Evolutionary conservation across 2,113 vertebrate genomes (phyloP).

Genomic region (Ploceus nigricollis): DNA sequence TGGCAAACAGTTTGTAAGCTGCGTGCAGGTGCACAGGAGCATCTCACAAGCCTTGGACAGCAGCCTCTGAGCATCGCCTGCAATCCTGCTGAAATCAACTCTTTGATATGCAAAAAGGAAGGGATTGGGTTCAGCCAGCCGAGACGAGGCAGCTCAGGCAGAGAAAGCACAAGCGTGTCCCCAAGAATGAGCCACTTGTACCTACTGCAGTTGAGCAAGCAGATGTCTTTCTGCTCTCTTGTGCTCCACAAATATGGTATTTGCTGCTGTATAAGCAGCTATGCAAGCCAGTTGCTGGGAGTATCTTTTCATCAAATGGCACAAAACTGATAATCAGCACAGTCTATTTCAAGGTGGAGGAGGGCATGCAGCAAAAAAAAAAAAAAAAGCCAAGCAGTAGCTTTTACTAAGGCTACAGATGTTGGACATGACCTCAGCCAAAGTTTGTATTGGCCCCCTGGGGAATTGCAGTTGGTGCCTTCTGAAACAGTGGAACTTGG

Average conservation of each 20-base stretch:
- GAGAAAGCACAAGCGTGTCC: not conserved
- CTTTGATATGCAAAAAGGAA: constrained; percentile 28
- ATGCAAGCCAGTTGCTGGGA: not conserved
- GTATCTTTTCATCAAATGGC: not conserved
- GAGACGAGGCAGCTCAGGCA: not conserved
- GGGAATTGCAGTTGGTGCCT: not conserved
- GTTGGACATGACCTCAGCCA: not conserved
- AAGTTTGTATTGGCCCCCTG: not conserved
- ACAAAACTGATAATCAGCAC: not conserved
- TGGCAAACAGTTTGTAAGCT: not conserved
- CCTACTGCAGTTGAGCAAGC: not conserved
- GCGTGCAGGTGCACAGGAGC: not conserved
- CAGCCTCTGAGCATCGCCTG: not conserved
- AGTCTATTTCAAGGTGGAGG: not conserved
- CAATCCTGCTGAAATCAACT: not conserved
- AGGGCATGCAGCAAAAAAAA: not conserved
- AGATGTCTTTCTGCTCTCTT: constrained; percentile 3
- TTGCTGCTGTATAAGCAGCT: constrained; percentile 24
- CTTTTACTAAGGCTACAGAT: not conserved
- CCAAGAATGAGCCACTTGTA: not conserved
- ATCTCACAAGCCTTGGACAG: not conserved
- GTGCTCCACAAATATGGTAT: not conserved
- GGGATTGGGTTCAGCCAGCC: not conserved
- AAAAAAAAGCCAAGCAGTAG: not conserved
- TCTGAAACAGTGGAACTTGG: not conserved